A percentile compares a stretch with the other conserved stretches of the same genome.
Conservation (phyloP, 2,888 invertebrate species). For the Aspidapion aeneum region DNA sequence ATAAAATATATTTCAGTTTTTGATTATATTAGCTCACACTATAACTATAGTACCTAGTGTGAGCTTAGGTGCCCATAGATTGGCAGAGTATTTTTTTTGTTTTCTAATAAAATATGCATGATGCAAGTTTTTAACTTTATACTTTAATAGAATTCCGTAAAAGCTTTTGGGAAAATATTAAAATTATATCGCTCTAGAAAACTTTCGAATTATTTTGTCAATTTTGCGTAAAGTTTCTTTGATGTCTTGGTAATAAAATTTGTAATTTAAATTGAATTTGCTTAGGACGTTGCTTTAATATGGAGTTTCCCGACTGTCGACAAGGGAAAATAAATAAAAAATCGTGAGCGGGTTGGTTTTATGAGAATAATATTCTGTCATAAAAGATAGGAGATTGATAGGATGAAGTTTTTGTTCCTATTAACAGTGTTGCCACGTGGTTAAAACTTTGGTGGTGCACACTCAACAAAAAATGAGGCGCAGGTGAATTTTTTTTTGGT, state of each 20-base stretch:
- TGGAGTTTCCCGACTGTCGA: background rate
- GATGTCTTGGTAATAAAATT: constrained; percentile 2
- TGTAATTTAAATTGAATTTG: constrained; percentile 5
- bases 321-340: background rate
- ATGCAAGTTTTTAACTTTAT: background rate
- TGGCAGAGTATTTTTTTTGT: no score
- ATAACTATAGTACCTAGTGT: no score
- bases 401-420: no score
- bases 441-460: no score
- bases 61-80: no score
- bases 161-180: background rate
- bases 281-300: background rate
- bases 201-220: constrained; percentile 4
- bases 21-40: no score
- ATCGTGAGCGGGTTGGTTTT: background rate
- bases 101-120: constrained; percentile 1
- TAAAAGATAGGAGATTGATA: no score
- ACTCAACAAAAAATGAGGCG: no score
- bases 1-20: no score
- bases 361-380: background rate
- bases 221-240: constrained; percentile 3
- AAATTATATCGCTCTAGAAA: background rate
- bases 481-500: no score
- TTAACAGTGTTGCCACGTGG: no score
- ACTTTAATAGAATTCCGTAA: background rate